Conservation (phyloP, 2,797 vertebrate genomes). For the Eulemur albifrons region DNA sequence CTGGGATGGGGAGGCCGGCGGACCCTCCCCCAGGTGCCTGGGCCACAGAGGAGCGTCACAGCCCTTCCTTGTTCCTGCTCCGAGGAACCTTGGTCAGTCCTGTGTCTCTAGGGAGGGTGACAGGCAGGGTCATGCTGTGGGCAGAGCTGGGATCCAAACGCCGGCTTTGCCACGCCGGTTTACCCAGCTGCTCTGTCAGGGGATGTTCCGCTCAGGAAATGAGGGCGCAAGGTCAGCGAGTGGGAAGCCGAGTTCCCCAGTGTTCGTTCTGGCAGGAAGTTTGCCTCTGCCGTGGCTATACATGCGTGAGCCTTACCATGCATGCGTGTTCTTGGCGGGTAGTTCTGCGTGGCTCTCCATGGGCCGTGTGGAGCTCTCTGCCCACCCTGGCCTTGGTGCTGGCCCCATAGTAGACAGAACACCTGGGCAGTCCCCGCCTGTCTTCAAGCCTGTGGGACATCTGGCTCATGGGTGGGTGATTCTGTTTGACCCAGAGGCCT, state of each 20-base stretch:
- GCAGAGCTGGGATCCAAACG: background rate
- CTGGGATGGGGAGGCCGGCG: background rate
- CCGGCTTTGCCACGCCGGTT: background rate
- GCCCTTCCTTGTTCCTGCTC: no score
- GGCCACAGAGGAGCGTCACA: background rate
- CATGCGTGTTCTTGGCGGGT: fast-evolving
- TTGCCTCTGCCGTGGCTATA: no score
- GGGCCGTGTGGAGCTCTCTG: fast-evolving
- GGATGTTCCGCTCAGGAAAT: background rate
- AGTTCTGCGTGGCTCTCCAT: fast-evolving
- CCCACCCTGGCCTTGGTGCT: background rate
- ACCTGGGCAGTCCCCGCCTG: background rate
- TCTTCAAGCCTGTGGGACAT: background rate
- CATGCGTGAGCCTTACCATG: fast-evolving
- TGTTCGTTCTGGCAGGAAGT: background rate
- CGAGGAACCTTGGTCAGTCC: background rate
- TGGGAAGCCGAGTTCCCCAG: background rate
- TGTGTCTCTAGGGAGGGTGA: background rate
- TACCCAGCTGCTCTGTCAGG: fast-evolving
- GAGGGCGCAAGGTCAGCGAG: background rate
- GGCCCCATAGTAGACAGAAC: background rate
- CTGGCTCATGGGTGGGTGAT: background rate
- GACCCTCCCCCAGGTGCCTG: background rate
- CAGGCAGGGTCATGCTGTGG: no score
- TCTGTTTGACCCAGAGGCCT: background rate